Evolutionary conservation across 2,888 invertebrate genomes (phyloP), one percentile per base, ranked within the genome.

Genomic region (Drosophila mayaguana): DNA sequence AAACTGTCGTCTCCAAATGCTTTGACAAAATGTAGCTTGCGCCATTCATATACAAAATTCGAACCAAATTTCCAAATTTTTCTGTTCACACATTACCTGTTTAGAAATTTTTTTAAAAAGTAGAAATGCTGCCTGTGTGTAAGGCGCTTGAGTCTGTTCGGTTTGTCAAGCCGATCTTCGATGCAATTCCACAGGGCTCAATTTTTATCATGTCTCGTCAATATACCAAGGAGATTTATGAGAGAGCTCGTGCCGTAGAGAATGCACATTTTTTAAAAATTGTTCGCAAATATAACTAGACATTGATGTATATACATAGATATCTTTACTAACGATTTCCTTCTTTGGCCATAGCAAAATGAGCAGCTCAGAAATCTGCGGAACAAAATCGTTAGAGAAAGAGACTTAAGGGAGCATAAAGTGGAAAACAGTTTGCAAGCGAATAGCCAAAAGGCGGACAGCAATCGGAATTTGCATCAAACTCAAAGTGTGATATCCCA

Each of bases 261-360:
- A 84, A 88, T 54, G 71, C 78, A 2, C 76, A 78, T 57, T 83
- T 77, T 50, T 18, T 73, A 14, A 79, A 80, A 66, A 69, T 81
- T 68, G 90, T 90, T 54, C 1, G 40, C n/a, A n/a, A 7, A 14
- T n/a, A 40, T 40, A n/a, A n/a, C n/a, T n/a, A n/a, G 16, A 40
- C 14, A 6, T 16, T 3, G 22, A 14, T 12, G 12, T 43, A 20
- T 5, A 20, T 43, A 20, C 20, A 5, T 28, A 7, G 28, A 6
- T 38, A 18, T 43, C 2, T 25, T 2, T 16, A 5, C 16, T 34
- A 34, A 28, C 28, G 28, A 34, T n/a, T 38, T 18, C 20, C 25
- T 3, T 12, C 0, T 22, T 18, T 12, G 4, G 12, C 25, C 3
- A 4, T 0, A 88, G 89, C 86, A 88, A 79, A 38, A 63, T 38